A percentile compares a stretch with the other conserved stretches of the same genome.
phyloP scores from a whole-genome alignment of 2,113 vertebrate genomes.

The Trachemys scripta region DNA sequence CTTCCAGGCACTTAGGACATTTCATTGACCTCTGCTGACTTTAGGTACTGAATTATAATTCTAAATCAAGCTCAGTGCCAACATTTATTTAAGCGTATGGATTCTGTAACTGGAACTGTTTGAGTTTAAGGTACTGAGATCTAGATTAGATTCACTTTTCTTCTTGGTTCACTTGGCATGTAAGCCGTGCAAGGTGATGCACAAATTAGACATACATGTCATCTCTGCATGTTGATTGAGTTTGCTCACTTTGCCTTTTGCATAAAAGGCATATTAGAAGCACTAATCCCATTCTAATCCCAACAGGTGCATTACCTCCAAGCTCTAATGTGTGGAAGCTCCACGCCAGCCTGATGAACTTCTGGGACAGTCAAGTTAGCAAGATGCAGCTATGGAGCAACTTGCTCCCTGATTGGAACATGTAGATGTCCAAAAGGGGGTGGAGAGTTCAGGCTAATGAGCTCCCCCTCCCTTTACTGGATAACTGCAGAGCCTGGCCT shows the following conservation, averaged over 20 bases:
- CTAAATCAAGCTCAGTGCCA: slow-evolving; percentile 55
- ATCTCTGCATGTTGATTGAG: not conserved
- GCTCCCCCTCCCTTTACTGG: not conserved
- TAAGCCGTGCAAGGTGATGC: not conserved
- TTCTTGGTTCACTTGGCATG: not conserved
- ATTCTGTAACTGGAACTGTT: slow-evolving; percentile 36
- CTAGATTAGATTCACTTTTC: slow-evolving; percentile 27
- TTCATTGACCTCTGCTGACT: slow-evolving; percentile 53
- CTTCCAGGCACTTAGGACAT: slow-evolving; percentile 56
- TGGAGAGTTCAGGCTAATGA: not conserved
- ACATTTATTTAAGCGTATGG: slow-evolving; percentile 44
- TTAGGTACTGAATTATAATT: slow-evolving; percentile 67
- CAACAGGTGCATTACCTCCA: not conserved
- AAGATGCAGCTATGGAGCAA: not conserved
- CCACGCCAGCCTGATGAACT: not conserved
- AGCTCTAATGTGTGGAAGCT: not conserved
- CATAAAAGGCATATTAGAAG: not conserved
- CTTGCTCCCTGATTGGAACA: not conserved
- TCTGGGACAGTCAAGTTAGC: not conserved
- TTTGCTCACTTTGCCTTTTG: not conserved
- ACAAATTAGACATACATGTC: not conserved
- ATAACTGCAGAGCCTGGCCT: not conserved
- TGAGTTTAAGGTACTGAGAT: slow-evolving; percentile 41
- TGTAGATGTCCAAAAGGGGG: not conserved
- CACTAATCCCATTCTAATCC: not conserved